Conservation (phyloP, 1,140 invertebrate species). For the Bombyx mandarina region DNA sequence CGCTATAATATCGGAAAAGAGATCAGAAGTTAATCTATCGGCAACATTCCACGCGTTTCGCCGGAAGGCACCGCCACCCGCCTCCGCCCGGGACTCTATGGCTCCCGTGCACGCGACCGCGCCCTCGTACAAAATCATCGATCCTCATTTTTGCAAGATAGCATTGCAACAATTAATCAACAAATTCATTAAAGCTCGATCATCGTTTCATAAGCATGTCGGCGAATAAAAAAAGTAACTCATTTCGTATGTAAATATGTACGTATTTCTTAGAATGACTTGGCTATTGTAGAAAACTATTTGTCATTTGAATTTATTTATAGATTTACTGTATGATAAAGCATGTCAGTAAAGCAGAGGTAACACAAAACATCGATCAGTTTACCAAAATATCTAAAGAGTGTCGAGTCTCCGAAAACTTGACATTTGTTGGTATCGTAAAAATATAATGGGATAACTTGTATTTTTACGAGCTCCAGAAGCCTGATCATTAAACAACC, state of each 20-base stretch:
- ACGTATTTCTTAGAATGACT: neutral
- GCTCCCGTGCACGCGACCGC: constrained; percentile 41
- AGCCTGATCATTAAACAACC: constrained; percentile 26
- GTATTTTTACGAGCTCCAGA: constrained; percentile 41
- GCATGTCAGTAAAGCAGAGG: too few species aligned
- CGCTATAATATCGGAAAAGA: constrained; percentile 67
- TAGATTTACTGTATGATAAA: too few species aligned
- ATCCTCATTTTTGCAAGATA: constrained; percentile 38
- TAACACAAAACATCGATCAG: too few species aligned
- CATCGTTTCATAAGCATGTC: too few species aligned
- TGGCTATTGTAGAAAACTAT: neutral
- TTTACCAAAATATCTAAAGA: too few species aligned
- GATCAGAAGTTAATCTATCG: constrained; percentile 70
- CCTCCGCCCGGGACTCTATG: constrained; percentile 32
- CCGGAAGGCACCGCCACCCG: constrained; percentile 53
- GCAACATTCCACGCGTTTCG: constrained; percentile 65
- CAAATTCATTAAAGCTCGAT: too few species aligned
- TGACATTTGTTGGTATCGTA: constrained; percentile 49
- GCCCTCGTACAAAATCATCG: constrained; percentile 42
- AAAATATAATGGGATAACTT: constrained; percentile 50
- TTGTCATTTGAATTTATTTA: neutral
- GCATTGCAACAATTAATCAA: constrained; percentile 18
- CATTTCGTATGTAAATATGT: neutral
- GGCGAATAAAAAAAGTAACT: too few species aligned
- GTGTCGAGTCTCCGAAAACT: constrained; percentile 30